A percentile compares a stretch with the other conserved stretches of the same genome.
These are phyloP conservation scores for Rhopalosiphum maidis DNA, from an alignment of 1,140 invertebrate species.

Conservation along the genomic window DNA sequence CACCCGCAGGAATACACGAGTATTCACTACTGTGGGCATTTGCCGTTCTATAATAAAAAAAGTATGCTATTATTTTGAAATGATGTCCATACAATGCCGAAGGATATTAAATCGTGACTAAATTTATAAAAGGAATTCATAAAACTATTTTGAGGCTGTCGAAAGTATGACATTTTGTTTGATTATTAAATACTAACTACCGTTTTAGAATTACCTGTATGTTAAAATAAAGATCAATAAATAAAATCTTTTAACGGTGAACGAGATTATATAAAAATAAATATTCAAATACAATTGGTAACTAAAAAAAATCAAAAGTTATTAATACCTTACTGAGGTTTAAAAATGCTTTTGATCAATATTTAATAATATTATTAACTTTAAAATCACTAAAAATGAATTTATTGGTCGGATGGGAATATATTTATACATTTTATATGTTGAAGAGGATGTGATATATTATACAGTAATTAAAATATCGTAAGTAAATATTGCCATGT, in stretches of 20 bases:
- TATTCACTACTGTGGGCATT: background rate
- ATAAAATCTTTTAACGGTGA: background rate
- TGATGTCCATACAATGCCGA: background rate
- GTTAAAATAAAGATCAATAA: background rate
- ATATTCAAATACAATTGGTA: background rate
- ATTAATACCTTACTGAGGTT: background rate
- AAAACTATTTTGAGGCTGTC: background rate
- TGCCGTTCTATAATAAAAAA: background rate
- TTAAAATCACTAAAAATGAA: too few species aligned
- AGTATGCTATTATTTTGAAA: background rate
- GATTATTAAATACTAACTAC: background rate
- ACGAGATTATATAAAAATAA: background rate
- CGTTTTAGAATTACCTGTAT: background rate
- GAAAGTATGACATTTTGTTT: background rate
- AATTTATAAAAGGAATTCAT: background rate
- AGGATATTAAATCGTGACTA: background rate
- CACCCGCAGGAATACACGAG: slow-evolving; percentile 14
- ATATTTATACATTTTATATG: too few species aligned
- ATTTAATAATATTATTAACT: background rate
- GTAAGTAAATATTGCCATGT: too few species aligned
- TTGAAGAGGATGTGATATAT: too few species aligned
- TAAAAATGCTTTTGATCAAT: background rate
- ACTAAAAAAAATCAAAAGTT: background rate
- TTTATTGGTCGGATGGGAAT: too few species aligned
- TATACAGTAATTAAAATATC: too few species aligned